These are phyloP conservation scores for Chloebia gouldiae DNA, from an alignment of 2,113 vertebrate species.

Conservation along the genomic window DNA sequence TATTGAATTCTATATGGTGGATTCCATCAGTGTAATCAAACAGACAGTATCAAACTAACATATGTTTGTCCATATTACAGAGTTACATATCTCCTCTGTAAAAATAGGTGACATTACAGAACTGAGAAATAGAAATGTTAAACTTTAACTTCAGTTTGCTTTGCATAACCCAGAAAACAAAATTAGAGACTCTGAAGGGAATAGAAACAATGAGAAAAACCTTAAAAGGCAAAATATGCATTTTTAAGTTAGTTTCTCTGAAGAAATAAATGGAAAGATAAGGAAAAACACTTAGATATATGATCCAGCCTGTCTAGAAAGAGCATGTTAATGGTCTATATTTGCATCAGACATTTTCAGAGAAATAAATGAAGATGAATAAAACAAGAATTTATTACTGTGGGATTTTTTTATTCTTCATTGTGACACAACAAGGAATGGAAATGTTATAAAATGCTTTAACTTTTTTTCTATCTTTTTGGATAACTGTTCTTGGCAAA, in stretches of 20 bases:
- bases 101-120: neutral
- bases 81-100: neutral
- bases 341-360: conserved; percentile 50
- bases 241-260: neutral
- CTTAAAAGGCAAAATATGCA: neutral
- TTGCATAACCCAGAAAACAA: conserved; percentile 8
- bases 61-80: neutral
- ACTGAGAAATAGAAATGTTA: neutral
- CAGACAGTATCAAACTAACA: neutral
- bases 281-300: neutral
- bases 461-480: conserved; percentile 8
- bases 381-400: conserved; percentile 48
- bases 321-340: neutral
- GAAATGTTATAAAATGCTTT: conserved; percentile 27
- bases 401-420: conserved; percentile 16
- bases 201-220: neutral
- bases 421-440: neutral
- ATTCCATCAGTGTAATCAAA: neutral
- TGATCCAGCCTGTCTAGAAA: neutral
- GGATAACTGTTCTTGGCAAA: conserved; percentile 35
- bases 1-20: neutral
- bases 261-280: neutral
- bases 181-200: neutral
- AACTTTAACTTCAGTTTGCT: neutral
- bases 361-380: conserved; percentile 21